Evolutionary conservation across 2,113 vertebrate genomes (phyloP), one percentile per base, ranked within the genome.

Genomic region (Grammomys surdaster): DNA sequence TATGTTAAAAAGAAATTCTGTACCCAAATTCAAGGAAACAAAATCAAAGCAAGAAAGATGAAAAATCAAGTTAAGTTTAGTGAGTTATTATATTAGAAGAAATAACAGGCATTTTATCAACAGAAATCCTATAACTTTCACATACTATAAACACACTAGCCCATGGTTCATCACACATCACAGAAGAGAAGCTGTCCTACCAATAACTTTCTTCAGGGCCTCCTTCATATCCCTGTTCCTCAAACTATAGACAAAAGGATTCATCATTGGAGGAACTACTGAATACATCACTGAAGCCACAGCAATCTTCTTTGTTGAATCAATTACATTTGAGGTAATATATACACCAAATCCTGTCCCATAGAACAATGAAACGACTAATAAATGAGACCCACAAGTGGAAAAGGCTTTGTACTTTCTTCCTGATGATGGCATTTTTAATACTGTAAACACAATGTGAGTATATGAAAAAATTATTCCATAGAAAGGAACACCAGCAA

Each of bases 211-310:
- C 5, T 67, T 75, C n/a, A 93, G 43, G 11, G 91, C 67, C 24
- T 22, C 13, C 65, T 90, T 90, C 67, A 93, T 92, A 2, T 96
- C 67, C 20, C 72, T 75, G 40, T 85, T 85, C 40, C 82, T 85
- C 60, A 85, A 33, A 46, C 60, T 65, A 9, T 84, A 89, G 19
- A 84, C 40, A 60, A 91, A 91, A 5, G 82, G 73, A 36, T 91
- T 95, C 82, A 91, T 2, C 65, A 88, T 63, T 19, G 76, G 82
- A 51, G 73, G 65, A 1, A 80, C n/a, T 56, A 95, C 26, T 19
- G 43, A 36, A 28, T 95, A 95, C 73, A 95, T 91, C 33, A 72
- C 40, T 5, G 94, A 91, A 43, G 33, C 73, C 82, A 88, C 73
- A 19, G 33, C 40, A 16, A 9, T 43, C 7, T 70, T 36, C 2